Base-by-base conservation (phyloP, 2,888 invertebrate species). In the Ornithoptera priamus region DNA sequence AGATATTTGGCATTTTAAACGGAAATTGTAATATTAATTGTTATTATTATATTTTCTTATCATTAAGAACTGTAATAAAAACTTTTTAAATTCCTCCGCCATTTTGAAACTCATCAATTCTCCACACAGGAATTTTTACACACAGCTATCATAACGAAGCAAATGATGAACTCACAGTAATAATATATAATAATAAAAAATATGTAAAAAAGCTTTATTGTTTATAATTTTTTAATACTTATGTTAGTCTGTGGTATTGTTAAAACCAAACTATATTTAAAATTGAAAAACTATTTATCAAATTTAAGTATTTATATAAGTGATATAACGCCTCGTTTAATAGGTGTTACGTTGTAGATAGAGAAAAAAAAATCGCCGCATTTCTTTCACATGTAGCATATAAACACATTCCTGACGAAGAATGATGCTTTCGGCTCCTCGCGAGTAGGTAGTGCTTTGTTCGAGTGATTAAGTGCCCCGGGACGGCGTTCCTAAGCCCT, bases 361-460 rank as follows among this genome's bases (percentile, higher is more conserved):
- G 22, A 53, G 4, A 53, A 53, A 50, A 56, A 18, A 62, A 65
- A 73, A 68, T 36, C 74, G 75, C 75, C 60, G 42, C 50, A 72
- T 71, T 76, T 69, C 22, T 71, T 58, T 72, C 73, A 72, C 80
- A 78, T 79, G 76, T 70, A 75, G 85, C 84, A 74, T 73, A 72
- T 77, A 70, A 80, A 80, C 84, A 84, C 90, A 90, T 92, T 91
- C 91, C 88, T 92, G 92, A 92, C 90, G 90, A 92, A 92, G 92
- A 92, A 91, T 90, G 92, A 92, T 91, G 90, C 89, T 90, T 91
- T 90, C 90, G 89, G 88, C 88, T 89, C 85, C 85, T 83, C 81
- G 87, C 87, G 88, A 89, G 90, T 91, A 90, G 90, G 90, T 87
- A 90, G 89, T 87, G 89, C 91, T 90, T 91, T 92, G 92, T 92